Base-by-base conservation (phyloP, 92 coral and sea anemone species). In the Plumapathes pennacea region DNA sequence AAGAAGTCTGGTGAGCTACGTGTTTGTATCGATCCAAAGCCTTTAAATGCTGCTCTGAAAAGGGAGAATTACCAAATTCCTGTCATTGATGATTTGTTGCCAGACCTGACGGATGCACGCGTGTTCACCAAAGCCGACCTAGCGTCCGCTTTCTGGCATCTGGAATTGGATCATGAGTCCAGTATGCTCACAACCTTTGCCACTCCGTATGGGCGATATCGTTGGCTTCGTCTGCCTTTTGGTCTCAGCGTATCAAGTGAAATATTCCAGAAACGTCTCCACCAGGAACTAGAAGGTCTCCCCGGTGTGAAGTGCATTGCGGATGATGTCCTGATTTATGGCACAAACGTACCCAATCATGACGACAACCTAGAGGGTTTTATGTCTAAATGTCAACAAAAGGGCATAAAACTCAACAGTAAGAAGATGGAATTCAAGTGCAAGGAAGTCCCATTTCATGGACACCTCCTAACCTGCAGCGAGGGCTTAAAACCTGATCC, bases 161-260 rank as follows among this genome's bases (percentile, higher is more conserved):
- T 46, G 52, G 31, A 48, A 2, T 2, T 48, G 32, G 54, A 48
- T 48, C 34, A 25, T 53, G 47, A 64, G 46, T 29, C 43, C 41
- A 46, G 14, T 50, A 31, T 46, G 58, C 34, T 27, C n/a, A 44
- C 50, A 44, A 44, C 50, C 23, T 44, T 44, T 44, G 50, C 50
- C 11, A 12, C 50, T 4, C 50, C 72, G 12, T 64, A 64, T 29
- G 72, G 60, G 23, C 21, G 72, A 49, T 46, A 26, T 48, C 29
- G 46, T 28, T 47, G 40, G 54, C 47, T 53, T 44, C 74, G 74
- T n/a, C 14, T 53, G 33, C 62, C 62, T 2, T 66, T 66, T 67
- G 75, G 75, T 54, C 39, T 67, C 24, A 39, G 49, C 31, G 65
- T 67, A 25, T 67, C 65, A 22, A 67, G 43, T 56, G 76, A 67